Evolutionary conservation across 2,888 invertebrate species (phyloP).

Genomic region (Iselma pallidipennis): DNA sequence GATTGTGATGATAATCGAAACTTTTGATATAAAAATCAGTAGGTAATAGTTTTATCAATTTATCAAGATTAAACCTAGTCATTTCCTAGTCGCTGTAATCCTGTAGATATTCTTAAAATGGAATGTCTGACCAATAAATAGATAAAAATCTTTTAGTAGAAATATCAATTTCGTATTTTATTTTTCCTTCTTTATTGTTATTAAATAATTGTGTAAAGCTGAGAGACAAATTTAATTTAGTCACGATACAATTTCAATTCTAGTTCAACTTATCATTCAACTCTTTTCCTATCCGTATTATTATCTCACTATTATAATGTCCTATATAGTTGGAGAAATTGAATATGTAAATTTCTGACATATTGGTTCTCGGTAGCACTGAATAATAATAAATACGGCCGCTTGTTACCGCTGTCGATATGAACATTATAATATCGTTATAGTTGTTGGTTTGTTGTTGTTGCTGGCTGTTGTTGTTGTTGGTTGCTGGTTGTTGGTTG

Average conservation of each 20-base stretch:
- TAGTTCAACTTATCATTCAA: not conserved
- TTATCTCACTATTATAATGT: not conserved
- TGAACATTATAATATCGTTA: constrained; percentile 43
- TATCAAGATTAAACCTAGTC: too few relatives aligned
- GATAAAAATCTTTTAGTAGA: not conserved
- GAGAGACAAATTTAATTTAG: too few relatives aligned
- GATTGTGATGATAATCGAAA: too few relatives aligned
- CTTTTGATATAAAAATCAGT: too few relatives aligned
- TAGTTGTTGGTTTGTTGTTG: not conserved
- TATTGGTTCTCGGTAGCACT: constrained; percentile 47
- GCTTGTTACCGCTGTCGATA: constrained; percentile 46
- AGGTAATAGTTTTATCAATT: too few relatives aligned
- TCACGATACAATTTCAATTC: not conserved
- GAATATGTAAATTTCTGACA: constrained; percentile 48
- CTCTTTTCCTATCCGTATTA: not conserved
- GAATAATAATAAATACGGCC: constrained; percentile 43
- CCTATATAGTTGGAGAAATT: constrained; percentile 19
- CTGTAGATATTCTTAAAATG: not conserved
- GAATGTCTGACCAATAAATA: not conserved
- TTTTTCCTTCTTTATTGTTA: too few relatives aligned
- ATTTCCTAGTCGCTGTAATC: too few relatives aligned
- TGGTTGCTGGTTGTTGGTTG: not conserved
- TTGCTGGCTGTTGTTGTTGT: constrained; percentile 12
- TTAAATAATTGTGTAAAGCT: too few relatives aligned
- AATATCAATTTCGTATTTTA: not conserved